Base-by-base conservation (phyloP, 2,888 invertebrate genomes). In the Morpho helenor region DNA sequence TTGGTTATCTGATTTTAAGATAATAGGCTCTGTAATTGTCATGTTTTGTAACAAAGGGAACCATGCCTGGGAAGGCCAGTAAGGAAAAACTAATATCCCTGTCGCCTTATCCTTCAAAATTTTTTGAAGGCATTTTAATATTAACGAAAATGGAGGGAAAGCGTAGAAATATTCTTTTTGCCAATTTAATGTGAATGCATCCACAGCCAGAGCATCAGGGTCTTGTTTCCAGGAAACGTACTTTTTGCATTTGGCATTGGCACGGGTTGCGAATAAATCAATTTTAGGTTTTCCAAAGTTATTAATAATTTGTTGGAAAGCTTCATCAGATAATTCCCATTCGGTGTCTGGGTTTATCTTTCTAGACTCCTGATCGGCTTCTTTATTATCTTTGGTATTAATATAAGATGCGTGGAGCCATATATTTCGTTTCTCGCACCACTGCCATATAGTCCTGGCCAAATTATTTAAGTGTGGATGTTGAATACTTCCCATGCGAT, bases 361-460 rank as follows among this genome's bases (percentile, higher is more conserved):
- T 7, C 66, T 40, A 2, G 66, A 68, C 50, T 66, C 66, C 4
- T n/a, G n/a, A 42, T 67, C 68, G n/a, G 68, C 67, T 10, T 61
- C 60, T 7, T 23, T n/a, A 55, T 68, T 70, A 9, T 65, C 59
- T 7, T 41, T 47, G 0, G 65, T 63, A 8, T 60, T 54, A 7
- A 68, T 66, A 44, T 70, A 68, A 2, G 63, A 62, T 2, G 66
- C 68, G 57, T 61, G 64, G 8, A 70, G 49, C 42, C 54, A 52
- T 7, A 68, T 51, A 3, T 60, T 63, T 23, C 61, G 31, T 31
- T 31, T 31, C 31, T 31, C 31, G 31, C 31, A 31, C 31, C 31
- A 31, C 31, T 31, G 31, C 68, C 68, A 68, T 40, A 68, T 64
- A 4, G 42, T 41, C 8, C 52, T 52, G 1, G 68, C 7, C 7